These are phyloP conservation scores for Lerista edwardsae DNA, from an alignment of 2,797 vertebrate genomes.

Conservation along the genomic window DNA sequence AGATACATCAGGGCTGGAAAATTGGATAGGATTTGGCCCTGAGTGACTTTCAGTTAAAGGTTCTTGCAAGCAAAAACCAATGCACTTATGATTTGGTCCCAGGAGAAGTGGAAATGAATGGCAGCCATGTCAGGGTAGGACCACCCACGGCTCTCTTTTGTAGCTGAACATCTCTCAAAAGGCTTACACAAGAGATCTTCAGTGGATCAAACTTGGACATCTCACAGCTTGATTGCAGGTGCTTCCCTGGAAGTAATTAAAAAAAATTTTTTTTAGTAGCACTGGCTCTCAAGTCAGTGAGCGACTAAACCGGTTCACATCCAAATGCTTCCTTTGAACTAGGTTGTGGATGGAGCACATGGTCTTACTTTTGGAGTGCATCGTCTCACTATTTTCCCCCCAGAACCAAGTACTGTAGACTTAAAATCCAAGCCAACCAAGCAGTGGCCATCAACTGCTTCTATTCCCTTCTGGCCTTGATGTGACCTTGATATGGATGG, in stretches of 20 bases:
- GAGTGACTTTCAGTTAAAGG: background rate
- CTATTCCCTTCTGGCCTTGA: too few species aligned
- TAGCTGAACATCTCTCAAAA: background rate
- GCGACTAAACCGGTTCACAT: background rate
- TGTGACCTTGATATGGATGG: too few species aligned
- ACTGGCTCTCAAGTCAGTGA: background rate
- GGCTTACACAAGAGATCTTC: background rate
- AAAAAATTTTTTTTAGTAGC: background rate
- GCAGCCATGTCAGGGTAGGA: background rate
- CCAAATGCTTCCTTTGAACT: background rate
- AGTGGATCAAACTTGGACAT: background rate
- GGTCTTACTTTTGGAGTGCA: too few species aligned
- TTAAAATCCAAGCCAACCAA: background rate
- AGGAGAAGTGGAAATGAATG: background rate
- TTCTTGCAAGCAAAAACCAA: background rate
- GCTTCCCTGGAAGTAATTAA: too few species aligned
- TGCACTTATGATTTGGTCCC: background rate
- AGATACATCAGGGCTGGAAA: too few species aligned
- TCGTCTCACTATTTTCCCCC: too few species aligned
- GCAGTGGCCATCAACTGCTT: too few species aligned
- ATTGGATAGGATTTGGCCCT: too few species aligned
- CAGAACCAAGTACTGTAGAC: background rate
- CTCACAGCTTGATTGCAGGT: background rate
- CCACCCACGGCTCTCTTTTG: background rate
- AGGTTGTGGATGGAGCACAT: background rate